phyloP scores from a whole-genome alignment of 2,113 vertebrate genomes.

The Stomatorhinus ivindoensis region DNA sequence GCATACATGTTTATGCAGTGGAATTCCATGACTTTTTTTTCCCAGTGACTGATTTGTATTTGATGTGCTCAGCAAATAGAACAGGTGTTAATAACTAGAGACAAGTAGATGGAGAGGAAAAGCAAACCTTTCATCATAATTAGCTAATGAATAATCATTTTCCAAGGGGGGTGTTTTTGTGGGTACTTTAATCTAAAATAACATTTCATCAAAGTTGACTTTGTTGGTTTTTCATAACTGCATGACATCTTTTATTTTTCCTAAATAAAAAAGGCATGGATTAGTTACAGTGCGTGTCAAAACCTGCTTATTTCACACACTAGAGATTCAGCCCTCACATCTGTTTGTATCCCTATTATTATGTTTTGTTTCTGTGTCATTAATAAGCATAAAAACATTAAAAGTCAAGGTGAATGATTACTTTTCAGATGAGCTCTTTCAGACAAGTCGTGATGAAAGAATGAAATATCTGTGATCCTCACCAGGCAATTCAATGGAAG shows the following conservation, averaged over 20 bases:
- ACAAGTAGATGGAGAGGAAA: conserved; percentile 34
- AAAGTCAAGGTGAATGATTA: background rate
- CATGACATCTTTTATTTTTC: conserved; percentile 4
- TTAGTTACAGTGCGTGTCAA: background rate
- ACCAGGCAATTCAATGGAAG: conserved; percentile 19
- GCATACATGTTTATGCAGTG: conserved; percentile 25
- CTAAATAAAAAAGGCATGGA: background rate
- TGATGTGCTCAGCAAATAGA: conserved; percentile 45
- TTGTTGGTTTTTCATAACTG: conserved; percentile 16
- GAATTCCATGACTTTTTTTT: conserved; percentile 19
- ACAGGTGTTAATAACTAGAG: conserved; percentile 48
- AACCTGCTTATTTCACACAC: background rate
- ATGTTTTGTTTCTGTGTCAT: background rate
- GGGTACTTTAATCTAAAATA: conserved; percentile 27
- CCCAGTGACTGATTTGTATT: conserved; percentile 38
- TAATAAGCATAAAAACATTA: background rate
- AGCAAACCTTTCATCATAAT: conserved; percentile 42
- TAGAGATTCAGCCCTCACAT: background rate
- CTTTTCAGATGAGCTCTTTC: background rate
- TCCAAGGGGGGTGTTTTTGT: conserved; percentile 29
- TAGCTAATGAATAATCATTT: conserved; percentile 44
- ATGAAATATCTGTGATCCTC: conserved; percentile 3
- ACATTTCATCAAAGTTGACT: conserved; percentile 21
- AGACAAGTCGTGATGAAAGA: background rate
- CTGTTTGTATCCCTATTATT: background rate